Percentiles rank a stretch among this genome's conserved stretches.
Conservation (phyloP, 2,888 invertebrate species). For the Sepioteuthis lessoniana region DNA sequence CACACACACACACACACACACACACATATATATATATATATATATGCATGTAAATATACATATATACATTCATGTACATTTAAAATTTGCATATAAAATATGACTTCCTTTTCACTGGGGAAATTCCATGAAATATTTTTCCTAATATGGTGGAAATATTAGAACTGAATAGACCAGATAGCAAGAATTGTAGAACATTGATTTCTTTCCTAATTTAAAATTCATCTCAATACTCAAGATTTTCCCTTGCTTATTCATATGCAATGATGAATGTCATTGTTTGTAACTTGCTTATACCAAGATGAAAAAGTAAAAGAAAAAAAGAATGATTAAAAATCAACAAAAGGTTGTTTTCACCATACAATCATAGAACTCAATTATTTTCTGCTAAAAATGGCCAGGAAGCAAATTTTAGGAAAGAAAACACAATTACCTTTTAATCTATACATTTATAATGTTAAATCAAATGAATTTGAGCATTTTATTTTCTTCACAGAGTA, state of each 20-base stretch:
- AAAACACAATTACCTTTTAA: background rate
- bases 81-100: background rate
- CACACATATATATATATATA: background rate
- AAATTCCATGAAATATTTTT: background rate
- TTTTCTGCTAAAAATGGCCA: background rate
- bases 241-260: background rate
- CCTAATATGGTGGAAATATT: background rate
- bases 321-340: background rate
- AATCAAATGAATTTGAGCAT: too few relatives aligned
- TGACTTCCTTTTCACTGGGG: background rate
- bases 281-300: background rate
- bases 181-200: conserved; percentile 13
- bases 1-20: too few relatives aligned
- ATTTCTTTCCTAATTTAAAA: conserved; percentile 20
- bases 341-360: background rate
- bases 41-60: background rate
- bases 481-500: too few relatives aligned
- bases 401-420: background rate
- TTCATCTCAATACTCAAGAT: background rate
- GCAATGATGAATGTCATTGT: background rate
- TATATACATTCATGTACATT: background rate
- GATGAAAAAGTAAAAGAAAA: background rate
- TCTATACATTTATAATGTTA: background rate
- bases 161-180: background rate
- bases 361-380: background rate